Evolutionary conservation across 1,140 invertebrate genomes (phyloP), one percentile per base, ranked within the genome.

Genomic region (Drosophila repleta): DNA sequence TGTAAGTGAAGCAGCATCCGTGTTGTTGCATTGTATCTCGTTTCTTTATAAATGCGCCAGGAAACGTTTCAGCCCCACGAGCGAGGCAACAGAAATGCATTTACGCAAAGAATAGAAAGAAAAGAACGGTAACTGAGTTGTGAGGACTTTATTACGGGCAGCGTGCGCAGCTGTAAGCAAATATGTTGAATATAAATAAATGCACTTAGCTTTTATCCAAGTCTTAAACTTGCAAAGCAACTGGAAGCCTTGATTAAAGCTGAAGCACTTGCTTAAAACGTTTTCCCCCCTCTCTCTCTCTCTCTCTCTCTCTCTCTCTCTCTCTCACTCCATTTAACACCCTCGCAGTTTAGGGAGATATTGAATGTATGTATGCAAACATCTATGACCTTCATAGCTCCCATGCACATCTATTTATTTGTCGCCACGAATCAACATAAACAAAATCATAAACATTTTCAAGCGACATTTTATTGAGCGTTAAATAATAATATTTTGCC

Each of bases 31-130:
- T 41, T 74, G 74, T 62, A 60, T 68, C 61, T 46, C 48, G 67
- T 55, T 69, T 70, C 65, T 74, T 58, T 79, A 62, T 85, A 85
- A 80, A 81, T 77, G 57, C 45, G 81, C 45, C 61, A 51, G 64
- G 56, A 60, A 76, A 67, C 64, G 52, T 67, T 26, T 62, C 13
- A 35, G 18, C 17, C 43, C 32, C 32, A 48, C 24, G 53, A 13
- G 21, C 7, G 41, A 45, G 53, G 13, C 18, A 48, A 48, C 15
- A n/a, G 20, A 37, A 56, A 64, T 21, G 52, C 18, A 41, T 43
- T 24, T 60, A 26, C 41, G 18, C 4, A 11, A 43, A 43, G n/a
- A 41, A 41, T 15, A 15, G 7, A 10, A 2, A n/a, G 13, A 41
- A 29, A 43, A 21, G n/a, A 53, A 13, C n/a, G 17, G 17, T 39